Evolutionary conservation across 2,113 vertebrate genomes (phyloP), one percentile per base, ranked within the genome.

Genomic region (Marmota flaviventris): DNA sequence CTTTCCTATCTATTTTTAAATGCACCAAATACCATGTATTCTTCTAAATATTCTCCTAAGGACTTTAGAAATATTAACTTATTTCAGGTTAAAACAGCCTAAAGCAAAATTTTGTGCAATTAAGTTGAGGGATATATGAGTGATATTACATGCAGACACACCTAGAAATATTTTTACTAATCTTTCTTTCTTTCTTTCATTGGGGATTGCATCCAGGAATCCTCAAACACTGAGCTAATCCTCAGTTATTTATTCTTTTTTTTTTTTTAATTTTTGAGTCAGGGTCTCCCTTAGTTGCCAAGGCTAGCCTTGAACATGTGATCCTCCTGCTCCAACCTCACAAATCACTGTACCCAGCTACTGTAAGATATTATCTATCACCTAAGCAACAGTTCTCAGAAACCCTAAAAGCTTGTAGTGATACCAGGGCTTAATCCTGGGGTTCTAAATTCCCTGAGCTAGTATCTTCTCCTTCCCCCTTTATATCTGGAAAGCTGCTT

Each of bases 101-200:
- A 72, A 96, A 83, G 69, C 13, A 78, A 73, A 39, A 34, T 70
- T 81, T 70, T n/a, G 39, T 58, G 14, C 85, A 92, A 85, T 39
- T 20, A 90, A 70, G 20, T 58, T 79, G 34, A 76, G 82, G 67
- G 63, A 76, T 42, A n/a, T 65, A 48, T 69, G 32, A 56, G 11
- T 48, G 39, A n/a, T 29, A 86, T n/a, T 63, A 24, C 16, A 45
- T 63, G 83, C 42, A 92, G n/a, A 34, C 4, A 72, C 4, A 1
- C 48, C 85, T 37, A 58, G 39, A 97, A 91, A 27, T 5, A 63
- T 34, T 94, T 75, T 91, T 67, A 45, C 32, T 81, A n/a, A 61
- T 25, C 4, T 48, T 48, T 48, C 48, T 12, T 56, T 56, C 17
- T 20, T 17, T 56, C 3, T 8, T 7, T 3, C 25, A 63, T 24